phyloP scores from a whole-genome alignment of 2,113 vertebrate genomes.

The Ochotona princeps region DNA sequence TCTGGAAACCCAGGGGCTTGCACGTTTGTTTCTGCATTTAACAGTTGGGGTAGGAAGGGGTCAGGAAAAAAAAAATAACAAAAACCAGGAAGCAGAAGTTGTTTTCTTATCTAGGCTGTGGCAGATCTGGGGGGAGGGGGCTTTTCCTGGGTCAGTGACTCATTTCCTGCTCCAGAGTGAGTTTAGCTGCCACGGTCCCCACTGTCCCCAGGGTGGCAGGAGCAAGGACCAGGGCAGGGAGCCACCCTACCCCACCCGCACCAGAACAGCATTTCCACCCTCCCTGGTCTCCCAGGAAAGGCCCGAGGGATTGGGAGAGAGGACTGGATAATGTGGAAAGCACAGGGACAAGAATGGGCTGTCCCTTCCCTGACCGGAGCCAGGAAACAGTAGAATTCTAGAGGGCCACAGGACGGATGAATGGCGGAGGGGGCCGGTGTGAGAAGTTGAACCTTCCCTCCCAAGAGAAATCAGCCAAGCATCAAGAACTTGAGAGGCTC shows the following conservation, averaged over 20 bases:
- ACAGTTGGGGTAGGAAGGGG: neutral
- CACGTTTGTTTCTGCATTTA: constrained; percentile 61
- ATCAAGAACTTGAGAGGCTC: constrained; percentile 53
- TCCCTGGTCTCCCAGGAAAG: constrained; percentile 45
- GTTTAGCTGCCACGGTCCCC: constrained; percentile 28
- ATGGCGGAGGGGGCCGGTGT: neutral
- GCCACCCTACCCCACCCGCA: neutral
- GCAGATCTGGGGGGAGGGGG: constrained; percentile 74
- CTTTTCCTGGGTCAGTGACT: constrained; percentile 81
- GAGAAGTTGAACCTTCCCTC: constrained; percentile 21
- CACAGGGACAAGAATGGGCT: neutral
- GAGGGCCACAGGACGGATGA: constrained; percentile 12
- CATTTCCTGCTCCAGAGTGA: constrained; percentile 77
- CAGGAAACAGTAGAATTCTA: constrained; percentile 47
- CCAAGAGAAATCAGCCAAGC: constrained; percentile 45
- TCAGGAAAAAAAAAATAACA: neutral
- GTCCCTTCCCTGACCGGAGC: neutral
- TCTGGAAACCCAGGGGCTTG: constrained; percentile 5
- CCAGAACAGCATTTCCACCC: neutral
- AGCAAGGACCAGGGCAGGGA: neutral
- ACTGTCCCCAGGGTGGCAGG: constrained; percentile 51
- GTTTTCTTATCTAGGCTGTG: constrained; percentile 76
- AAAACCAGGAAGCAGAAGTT: constrained; percentile 81
- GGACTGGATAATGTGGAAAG: neutral
- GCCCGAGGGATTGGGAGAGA: neutral